Evolutionary conservation across 1,140 invertebrate genomes (phyloP).

Genomic region (Aplysia californica): DNA sequence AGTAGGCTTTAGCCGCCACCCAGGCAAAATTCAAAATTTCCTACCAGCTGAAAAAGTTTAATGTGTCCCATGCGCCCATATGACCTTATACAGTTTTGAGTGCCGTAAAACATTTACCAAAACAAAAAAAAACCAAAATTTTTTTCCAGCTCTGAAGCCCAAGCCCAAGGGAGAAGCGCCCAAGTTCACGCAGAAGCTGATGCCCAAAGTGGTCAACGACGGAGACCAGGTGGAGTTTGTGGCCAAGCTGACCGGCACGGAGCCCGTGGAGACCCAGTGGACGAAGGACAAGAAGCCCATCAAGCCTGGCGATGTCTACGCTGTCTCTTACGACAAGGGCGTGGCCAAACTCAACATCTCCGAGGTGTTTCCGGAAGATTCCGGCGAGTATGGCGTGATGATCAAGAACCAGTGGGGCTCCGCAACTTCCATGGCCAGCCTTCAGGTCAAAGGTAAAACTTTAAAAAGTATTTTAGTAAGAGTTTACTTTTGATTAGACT

Average conservation of each 20-base stretch:
- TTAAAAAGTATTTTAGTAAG: too few species aligned
- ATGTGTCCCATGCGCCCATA: too few species aligned
- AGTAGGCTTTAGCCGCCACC: too few species aligned
- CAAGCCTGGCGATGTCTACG: slow-evolving; percentile 37
- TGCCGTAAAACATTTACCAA: too few species aligned
- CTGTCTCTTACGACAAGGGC: slow-evolving; percentile 51
- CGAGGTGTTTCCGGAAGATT: slow-evolving; percentile 93
- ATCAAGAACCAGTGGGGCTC: slow-evolving; percentile 90
- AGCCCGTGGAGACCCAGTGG: slow-evolving; percentile 61
- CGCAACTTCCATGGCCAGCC: slow-evolving; percentile 69
- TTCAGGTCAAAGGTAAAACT: slow-evolving; percentile 61
- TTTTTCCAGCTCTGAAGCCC: slow-evolving; percentile 48
- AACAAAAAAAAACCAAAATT: too few species aligned
- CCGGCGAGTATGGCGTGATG: slow-evolving; percentile 92
- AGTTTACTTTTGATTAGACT: neutral
- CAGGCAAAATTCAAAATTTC: too few species aligned
- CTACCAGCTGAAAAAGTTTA: too few species aligned
- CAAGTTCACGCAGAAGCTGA: slow-evolving; percentile 53
- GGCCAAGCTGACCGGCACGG: slow-evolving; percentile 64
- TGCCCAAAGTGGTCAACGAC: slow-evolving; percentile 56
- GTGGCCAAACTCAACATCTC: slow-evolving; percentile 74
- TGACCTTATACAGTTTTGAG: too few species aligned
- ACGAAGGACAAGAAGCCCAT: slow-evolving; percentile 57
- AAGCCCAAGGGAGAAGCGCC: slow-evolving; percentile 51
- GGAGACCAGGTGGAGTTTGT: slow-evolving; percentile 59